Evolutionary conservation across 2,797 vertebrate genomes (phyloP), one percentile per base, ranked within the genome.

Genomic region (Hoplostethus mediterraneus): DNA sequence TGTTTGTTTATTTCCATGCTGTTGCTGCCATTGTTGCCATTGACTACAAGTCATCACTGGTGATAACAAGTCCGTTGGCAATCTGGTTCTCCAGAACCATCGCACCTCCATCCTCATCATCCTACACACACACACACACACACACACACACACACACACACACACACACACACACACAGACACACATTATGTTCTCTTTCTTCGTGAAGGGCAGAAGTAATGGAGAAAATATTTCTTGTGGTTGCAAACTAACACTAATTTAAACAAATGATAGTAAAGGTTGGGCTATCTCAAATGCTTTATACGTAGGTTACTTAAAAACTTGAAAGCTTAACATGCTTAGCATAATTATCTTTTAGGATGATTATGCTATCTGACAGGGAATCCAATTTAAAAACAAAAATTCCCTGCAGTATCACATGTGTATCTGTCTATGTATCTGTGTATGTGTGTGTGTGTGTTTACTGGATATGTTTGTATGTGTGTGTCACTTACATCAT

Each of bases 41-140:
- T 42, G 71, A 59, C 77, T 85, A 92, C 70, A 93, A 47, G 83
- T 95, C 94, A 3, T 94, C 93, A 8, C 61, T 72, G 16, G 77
- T 93, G 44, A 95, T 28, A 8, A 60, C 25, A 25, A 94, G 80
- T 58, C 63, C 89, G n/a, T 66, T 83, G 56, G 76, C 52, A 5
- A 47, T 31, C 0, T 25, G 40, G 75, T 93, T 95, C 65, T 90
- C 85, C 25, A 90, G 0, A 49, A 65, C 58, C 11, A 89, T 28
- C 28, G 2, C 28, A 28, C 28, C 8, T 9, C 14, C 83, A 1
- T 87, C 67, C 0, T 91, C 91, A 3, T 89, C 82, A 1, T 89
- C 87, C 92, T 93, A 69, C 21, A 57, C 30, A 47, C 40, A 63
- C 42, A 63, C 10, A 64, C 3, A 71, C 16, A 47, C 51, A 67